Evolutionary conservation across 2,888 invertebrate genomes (phyloP).

Genomic region (Lasiommata megera): DNA sequence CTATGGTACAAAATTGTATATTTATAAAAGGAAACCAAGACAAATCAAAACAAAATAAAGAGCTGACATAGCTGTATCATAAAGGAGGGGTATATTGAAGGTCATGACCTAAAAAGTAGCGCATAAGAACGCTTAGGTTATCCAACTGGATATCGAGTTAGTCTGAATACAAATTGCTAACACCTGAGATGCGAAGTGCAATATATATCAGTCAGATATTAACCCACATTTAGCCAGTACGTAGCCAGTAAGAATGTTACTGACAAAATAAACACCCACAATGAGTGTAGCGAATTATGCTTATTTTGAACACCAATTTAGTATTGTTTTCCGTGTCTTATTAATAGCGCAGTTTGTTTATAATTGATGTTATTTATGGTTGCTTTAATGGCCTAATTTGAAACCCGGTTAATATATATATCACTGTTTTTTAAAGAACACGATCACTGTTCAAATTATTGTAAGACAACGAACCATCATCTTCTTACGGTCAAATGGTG

Average conservation of each 20-base stretch:
- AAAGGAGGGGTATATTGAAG: neutral
- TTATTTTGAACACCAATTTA: neutral
- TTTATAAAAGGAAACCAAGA: too few species aligned
- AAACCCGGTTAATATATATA: too few species aligned
- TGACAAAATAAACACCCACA: slow-evolving; percentile 4
- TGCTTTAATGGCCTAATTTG: too few species aligned
- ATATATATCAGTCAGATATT: slow-evolving; percentile 13
- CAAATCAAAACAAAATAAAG: too few species aligned
- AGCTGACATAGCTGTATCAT: too few species aligned
- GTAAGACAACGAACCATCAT: too few species aligned
- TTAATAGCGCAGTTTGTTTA: neutral
- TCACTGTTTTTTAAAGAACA: too few species aligned
- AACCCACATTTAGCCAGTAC: slow-evolving; percentile 9
- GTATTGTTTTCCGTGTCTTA: neutral
- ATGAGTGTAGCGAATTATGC: neutral
- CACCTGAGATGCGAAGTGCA: slow-evolving; percentile 10
- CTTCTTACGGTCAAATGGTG: too few species aligned
- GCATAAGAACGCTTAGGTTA: neutral
- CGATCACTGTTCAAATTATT: too few species aligned
- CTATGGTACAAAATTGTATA: too few species aligned
- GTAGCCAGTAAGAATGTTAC: slow-evolving; percentile 6
- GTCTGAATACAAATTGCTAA: slow-evolving; percentile 3
- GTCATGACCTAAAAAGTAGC: neutral
- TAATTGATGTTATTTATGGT: too few species aligned
- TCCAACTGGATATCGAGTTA: slow-evolving; percentile 3